Percentiles rank a stretch among this genome's conserved stretches.
phyloP scores from a whole-genome alignment of 2,888 invertebrate genomes.

The Carterocephalus palaemon region DNA sequence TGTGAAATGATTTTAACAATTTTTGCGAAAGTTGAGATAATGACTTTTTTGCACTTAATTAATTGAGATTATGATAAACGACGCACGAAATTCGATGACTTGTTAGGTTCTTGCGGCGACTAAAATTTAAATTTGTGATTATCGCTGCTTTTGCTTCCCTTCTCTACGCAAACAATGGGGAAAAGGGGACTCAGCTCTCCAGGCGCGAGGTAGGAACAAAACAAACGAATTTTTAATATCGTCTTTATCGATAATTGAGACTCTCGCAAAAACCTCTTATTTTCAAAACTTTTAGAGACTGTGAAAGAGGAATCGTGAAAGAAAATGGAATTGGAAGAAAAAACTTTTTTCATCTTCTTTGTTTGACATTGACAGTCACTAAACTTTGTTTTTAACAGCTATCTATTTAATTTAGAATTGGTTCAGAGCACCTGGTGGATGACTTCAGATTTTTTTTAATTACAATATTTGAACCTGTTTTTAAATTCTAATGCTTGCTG shows the following conservation, averaged over 20 bases:
- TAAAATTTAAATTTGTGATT: conserved; percentile 76
- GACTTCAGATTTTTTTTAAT: conserved; percentile 58
- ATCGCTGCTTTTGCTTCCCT: conserved; percentile 68
- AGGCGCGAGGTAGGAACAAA: conserved; percentile 73
- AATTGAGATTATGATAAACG: conserved; percentile 71
- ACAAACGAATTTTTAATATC: conserved; percentile 80
- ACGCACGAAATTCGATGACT: conserved; percentile 71
- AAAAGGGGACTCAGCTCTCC: conserved; percentile 69
- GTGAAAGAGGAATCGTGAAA: conserved; percentile 74
- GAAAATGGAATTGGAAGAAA: conserved; percentile 74
- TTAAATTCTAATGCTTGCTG: neutral
- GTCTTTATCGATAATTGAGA: conserved; percentile 79
- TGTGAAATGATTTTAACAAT: conserved; percentile 30
- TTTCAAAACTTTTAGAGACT: conserved; percentile 76
- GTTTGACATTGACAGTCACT: conserved; percentile 77
- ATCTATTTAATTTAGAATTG: conserved; percentile 75
- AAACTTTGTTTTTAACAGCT: conserved; percentile 74
- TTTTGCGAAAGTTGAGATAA: conserved; percentile 41
- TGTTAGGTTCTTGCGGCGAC: conserved; percentile 60
- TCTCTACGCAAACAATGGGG: conserved; percentile 73
- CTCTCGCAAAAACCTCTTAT: conserved; percentile 76
- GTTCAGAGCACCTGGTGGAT: conserved; percentile 66
- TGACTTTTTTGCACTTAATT: conserved; percentile 66
- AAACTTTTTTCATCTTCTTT: conserved; percentile 79
- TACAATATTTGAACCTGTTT: conserved; percentile 34